A percentile compares a stretch with the other conserved stretches of the same genome.
Evolutionary conservation across 30 jellyfish, hydroid and myxozoan genomes (phyloP).

Genomic region (Hydractinia echinata): DNA sequence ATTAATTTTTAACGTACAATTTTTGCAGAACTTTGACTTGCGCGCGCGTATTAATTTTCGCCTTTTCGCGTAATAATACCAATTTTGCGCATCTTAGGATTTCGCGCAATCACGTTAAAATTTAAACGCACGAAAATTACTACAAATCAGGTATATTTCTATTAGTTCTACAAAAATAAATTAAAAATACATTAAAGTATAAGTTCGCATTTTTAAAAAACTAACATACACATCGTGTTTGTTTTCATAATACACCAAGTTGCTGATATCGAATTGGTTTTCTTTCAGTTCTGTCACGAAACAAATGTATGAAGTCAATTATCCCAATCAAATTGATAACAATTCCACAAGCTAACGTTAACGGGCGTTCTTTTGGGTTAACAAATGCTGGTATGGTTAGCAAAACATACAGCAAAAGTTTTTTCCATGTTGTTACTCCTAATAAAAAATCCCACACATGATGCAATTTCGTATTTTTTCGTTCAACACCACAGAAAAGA

Average conservation of each 20-base stretch:
- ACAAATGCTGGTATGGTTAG: conserved; percentile 30
- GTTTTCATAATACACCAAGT: conserved; percentile 21
- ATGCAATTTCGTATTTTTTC: conserved; percentile 23
- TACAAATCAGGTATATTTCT: too few relatives aligned
- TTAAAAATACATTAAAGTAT: too few relatives aligned
- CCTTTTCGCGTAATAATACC: too few relatives aligned
- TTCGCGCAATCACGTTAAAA: too few relatives aligned
- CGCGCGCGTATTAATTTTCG: too few relatives aligned
- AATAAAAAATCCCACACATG: conserved; percentile 26
- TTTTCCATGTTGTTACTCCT: conserved; percentile 29
- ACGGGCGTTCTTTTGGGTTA: conserved; percentile 24
- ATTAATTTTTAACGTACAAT: too few relatives aligned
- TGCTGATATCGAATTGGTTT: conserved; percentile 33
- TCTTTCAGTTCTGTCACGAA: conserved; percentile 22
- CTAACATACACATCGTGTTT: neutral
- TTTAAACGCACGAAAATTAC: too few relatives aligned
- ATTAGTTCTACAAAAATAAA: too few relatives aligned
- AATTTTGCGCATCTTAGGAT: too few relatives aligned
- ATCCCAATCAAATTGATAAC: conserved; percentile 27
- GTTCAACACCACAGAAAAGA: conserved; percentile 18
- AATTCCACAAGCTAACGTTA: conserved; percentile 36
- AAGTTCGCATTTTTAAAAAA: neutral
- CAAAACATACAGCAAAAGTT: conserved; percentile 14
- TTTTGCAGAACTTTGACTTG: too few relatives aligned
- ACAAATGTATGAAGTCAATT: conserved; percentile 21